Evolutionary conservation across 2,888 invertebrate species (phyloP).

Genomic region (Spicauda simplicius): DNA sequence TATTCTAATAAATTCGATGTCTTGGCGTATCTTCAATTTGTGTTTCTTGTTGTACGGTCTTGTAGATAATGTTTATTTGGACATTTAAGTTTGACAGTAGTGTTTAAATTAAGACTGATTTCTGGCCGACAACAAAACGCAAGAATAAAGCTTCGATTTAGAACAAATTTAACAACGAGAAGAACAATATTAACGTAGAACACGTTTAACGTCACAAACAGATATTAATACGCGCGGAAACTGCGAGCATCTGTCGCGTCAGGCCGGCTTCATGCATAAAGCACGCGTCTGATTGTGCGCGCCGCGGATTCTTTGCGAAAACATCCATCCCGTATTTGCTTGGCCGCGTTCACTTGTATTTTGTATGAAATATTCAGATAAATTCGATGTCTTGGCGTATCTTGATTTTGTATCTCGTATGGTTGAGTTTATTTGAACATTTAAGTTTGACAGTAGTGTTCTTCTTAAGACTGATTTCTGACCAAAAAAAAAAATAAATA

Average conservation of each 20-base stretch:
- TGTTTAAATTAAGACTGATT: no score
- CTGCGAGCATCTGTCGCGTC: constrained; percentile 65
- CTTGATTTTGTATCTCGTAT: constrained; percentile 15
- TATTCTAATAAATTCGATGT: constrained; percentile 30
- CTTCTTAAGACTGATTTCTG: no score
- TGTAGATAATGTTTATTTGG: not conserved
- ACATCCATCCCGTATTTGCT: constrained; percentile 67
- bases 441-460: no score
- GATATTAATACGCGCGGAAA: constrained; percentile 46
- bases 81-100: no score
- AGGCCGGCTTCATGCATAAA: constrained; percentile 79
- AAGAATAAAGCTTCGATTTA: no score
- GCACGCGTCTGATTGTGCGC: constrained; percentile 77
- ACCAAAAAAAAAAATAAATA: no score
- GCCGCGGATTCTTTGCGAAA: constrained; percentile 65
- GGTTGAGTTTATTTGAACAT: not conserved
- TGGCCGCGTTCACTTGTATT: constrained; percentile 45
- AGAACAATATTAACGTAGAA: constrained; percentile 30
- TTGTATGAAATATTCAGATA: constrained; percentile 38
- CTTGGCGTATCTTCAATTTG: constrained; percentile 13
- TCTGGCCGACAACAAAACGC: no score
- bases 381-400: constrained; percentile 22
- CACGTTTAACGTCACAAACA: constrained; percentile 51
- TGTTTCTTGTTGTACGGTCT: constrained; percentile 12
- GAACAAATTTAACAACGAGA: not conserved